phyloP scores from a whole-genome alignment of 2,888 invertebrate species.

The Euplexia lucipara region DNA sequence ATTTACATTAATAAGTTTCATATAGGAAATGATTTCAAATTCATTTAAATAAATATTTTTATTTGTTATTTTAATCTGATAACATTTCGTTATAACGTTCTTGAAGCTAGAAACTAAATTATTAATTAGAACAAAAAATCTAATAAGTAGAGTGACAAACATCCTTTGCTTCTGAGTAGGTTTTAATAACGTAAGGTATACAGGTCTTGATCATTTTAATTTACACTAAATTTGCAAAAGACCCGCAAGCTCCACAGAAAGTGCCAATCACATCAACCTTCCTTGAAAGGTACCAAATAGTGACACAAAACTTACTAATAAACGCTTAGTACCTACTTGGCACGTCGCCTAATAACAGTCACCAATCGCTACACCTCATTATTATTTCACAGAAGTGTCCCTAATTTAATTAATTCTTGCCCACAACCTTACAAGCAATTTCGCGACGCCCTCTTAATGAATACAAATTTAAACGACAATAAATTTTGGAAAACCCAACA shows the following conservation, averaged over 20 bases:
- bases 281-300: background rate
- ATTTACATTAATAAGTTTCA: too few relatives aligned
- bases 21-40: too few relatives aligned
- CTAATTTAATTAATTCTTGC: slow-evolving; percentile 56
- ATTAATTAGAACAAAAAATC: too few relatives aligned
- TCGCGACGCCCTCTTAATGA: slow-evolving; percentile 46
- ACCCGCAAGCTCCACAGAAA: background rate
- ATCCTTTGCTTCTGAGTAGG: too few relatives aligned
- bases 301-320: slow-evolving; percentile 1
- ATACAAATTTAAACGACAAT: slow-evolving; percentile 49
- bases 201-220: too few relatives aligned
- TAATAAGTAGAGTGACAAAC: too few relatives aligned
- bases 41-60: too few relatives aligned
- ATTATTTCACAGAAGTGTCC: slow-evolving; percentile 44
- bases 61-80: too few relatives aligned
- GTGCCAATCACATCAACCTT: background rate
- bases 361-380: slow-evolving; percentile 32
- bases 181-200: too few relatives aligned
- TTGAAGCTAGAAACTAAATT: too few relatives aligned
- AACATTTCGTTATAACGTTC: too few relatives aligned
- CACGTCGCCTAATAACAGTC: slow-evolving; percentile 23
- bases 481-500: slow-evolving; percentile 55
- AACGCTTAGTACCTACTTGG: slow-evolving; percentile 16
- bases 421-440: slow-evolving; percentile 49
- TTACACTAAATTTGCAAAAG: too few relatives aligned